phyloP scores from a whole-genome alignment of 2,113 vertebrate species.

The Oriolus oriolus region DNA sequence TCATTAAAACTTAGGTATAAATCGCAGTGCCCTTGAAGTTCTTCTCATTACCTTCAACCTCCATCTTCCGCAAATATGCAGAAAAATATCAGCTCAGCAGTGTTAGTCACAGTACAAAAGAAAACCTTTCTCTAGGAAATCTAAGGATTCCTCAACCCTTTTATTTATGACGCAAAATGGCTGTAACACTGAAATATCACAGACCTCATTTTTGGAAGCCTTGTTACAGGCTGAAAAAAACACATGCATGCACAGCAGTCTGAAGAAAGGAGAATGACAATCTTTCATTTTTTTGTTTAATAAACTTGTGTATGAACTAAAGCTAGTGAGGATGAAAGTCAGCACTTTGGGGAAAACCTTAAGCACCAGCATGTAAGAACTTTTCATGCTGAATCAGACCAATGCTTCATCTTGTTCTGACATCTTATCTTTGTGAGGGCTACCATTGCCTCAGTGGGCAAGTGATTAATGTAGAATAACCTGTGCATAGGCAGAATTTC shows the following conservation, averaged over 20 bases:
- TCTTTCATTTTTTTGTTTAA: not conserved
- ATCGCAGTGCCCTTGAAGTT: not conserved
- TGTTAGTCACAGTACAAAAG: not conserved
- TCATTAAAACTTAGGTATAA: slow-evolving; percentile 19
- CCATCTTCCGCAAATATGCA: not conserved
- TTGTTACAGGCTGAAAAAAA: not conserved
- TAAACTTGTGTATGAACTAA: slow-evolving; percentile 3
- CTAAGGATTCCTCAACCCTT: slow-evolving; percentile 31
- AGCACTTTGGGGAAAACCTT: slow-evolving; percentile 12
- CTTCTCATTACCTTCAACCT: not conserved
- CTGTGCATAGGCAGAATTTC: not conserved
- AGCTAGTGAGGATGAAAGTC: slow-evolving; percentile 36
- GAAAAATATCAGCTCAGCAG: slow-evolving; percentile 12
- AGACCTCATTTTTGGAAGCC: slow-evolving; percentile 26
- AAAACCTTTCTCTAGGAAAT: slow-evolving; percentile 10
- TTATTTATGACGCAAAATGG: not conserved
- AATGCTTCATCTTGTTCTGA: not conserved
- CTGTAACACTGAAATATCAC: slow-evolving; percentile 22
- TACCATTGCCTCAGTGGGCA: not conserved
- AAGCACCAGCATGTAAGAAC: not conserved
- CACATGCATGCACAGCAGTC: not conserved
- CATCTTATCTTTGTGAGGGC: not conserved
- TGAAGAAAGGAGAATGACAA: not conserved
- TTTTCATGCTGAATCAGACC: slow-evolving; percentile 14
- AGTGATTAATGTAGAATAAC: not conserved